Evolutionary conservation across 2,113 vertebrate genomes (phyloP), one percentile per base, ranked within the genome.

Genomic region (Urocynchramus pylzowi): DNA sequence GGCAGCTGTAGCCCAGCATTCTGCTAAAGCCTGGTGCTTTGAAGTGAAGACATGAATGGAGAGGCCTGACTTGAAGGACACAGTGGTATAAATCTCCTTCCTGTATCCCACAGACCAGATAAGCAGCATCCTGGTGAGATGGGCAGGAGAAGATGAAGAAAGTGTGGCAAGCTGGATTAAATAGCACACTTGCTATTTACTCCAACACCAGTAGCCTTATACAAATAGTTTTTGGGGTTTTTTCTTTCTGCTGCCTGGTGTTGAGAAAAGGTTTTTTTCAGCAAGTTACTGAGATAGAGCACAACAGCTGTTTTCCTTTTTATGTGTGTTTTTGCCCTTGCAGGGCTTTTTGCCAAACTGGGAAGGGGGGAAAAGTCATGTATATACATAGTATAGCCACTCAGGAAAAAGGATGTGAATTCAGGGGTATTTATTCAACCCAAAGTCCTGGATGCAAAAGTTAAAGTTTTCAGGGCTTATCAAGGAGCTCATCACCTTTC

Each of bases 401-500:
- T 39, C 56, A 92, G 74, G 59, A 90, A 87, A 87, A 93, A 76
- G 28, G 71, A 89, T 89, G 45, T 91, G 50, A 57, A 88, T 91
- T 88, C 44, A 65, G 35, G 50, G 37, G 16, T 76, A 60, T 89
- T 86, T 86, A 64, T 88, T 94, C 71, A 87, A 11, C 15, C 7
- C 22, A 10, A 64, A 85, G 41, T 77, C 49, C 30, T 59, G 42
- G 42, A 74, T 41, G n/a, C 18, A 65, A 49, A 92, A 74, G 67
- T 73, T 86, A 22, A 61, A 27, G 24, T 77, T 91, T 90, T 54
- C 47, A 59, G 47, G 30, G 41, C 35, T 79, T 78, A 91, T 71
- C 64, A 81, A 41, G 33, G 35, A 89, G 60, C n/a, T n/a, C 86
- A 91, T 70, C 42, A 77, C 4, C 23, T 73, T 81, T 85, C 28